These are phyloP conservation scores for Hydriomena furcata DNA, from an alignment of 2,888 invertebrate genomes.

Conservation along the genomic window DNA sequence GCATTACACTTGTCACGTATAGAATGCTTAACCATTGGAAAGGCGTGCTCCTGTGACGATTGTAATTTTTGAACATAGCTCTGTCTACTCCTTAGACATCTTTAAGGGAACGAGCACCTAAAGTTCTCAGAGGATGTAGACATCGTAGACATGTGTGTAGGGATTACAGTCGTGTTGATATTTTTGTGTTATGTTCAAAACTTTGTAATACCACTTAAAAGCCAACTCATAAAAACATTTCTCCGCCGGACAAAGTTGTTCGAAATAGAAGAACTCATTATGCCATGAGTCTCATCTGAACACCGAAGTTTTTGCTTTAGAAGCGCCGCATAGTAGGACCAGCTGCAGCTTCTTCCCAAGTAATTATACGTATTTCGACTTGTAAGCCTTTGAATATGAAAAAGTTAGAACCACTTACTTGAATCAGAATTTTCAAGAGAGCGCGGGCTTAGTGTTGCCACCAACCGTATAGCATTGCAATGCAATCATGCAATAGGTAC, in stretches of 20 bases:
- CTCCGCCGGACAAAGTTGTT: slow-evolving; percentile 38
- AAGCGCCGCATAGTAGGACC: slow-evolving; percentile 54
- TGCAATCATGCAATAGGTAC: too few relatives aligned
- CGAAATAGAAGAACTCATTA: slow-evolving; percentile 57
- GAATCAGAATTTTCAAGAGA: slow-evolving; percentile 4
- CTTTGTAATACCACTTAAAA: slow-evolving; percentile 12
- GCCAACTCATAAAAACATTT: slow-evolving; percentile 33
- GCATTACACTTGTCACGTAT: too few relatives aligned
- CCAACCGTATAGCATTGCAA: too few relatives aligned
- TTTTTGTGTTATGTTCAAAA: neutral
- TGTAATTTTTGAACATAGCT: too few relatives aligned
- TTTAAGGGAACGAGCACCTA: too few relatives aligned
- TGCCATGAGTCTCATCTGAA: slow-evolving; percentile 55
- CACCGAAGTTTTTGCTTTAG: slow-evolving; percentile 61
- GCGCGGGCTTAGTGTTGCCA: too few relatives aligned
- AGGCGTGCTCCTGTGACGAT: too few relatives aligned
- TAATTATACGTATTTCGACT: slow-evolving; percentile 72
- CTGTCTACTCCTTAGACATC: too few relatives aligned
- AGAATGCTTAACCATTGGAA: too few relatives aligned
- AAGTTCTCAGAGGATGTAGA: too few relatives aligned
- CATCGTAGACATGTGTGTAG: too few relatives aligned
- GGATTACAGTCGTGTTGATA: too few relatives aligned
- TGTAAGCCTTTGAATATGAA: slow-evolving; percentile 38
- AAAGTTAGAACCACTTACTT: slow-evolving; percentile 28
- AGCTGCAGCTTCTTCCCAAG: slow-evolving; percentile 68